These are phyloP conservation scores for Carterocephalus palaemon DNA, from an alignment of 2,888 invertebrate species.

Conservation along the genomic window DNA sequence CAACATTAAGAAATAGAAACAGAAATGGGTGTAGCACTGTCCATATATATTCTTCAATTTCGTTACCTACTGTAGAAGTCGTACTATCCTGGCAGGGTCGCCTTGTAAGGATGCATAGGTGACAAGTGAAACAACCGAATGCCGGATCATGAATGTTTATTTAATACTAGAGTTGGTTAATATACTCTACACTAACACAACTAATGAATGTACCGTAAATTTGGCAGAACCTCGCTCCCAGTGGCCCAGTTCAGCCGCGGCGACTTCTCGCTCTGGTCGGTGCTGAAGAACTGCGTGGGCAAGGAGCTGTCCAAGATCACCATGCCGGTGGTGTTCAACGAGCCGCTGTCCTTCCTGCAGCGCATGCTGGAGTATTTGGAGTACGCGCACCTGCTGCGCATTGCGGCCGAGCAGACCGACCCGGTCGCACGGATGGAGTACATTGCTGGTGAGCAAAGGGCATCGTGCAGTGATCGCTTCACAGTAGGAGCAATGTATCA, in stretches of 20 bases:
- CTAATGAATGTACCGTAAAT: too few species aligned
- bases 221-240: constrained; percentile 82
- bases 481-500: too few species aligned
- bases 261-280: constrained; percentile 93
- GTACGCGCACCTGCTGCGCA: constrained; percentile 85
- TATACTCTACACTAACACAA: too few species aligned
- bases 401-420: constrained; percentile 87
- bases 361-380: constrained; percentile 96
- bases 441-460: constrained; percentile 74
- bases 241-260: constrained; percentile 86
- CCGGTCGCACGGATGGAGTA: constrained; percentile 90
- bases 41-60: too few species aligned
- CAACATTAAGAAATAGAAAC: too few species aligned
- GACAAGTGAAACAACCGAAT: too few species aligned
- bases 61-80: too few species aligned
- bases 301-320: constrained; percentile 97
- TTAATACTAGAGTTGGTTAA: too few species aligned
- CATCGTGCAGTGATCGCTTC: constrained; percentile 2
- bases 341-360: constrained; percentile 96
- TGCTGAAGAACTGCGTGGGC: constrained; percentile 93
- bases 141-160: too few species aligned
- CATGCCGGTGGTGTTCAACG: constrained; percentile 98
- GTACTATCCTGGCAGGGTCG: too few species aligned
- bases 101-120: too few species aligned
- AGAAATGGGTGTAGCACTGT: too few species aligned